Conservation (phyloP, 1,140 invertebrate genomes). For the Tribolium castaneum region DNA sequence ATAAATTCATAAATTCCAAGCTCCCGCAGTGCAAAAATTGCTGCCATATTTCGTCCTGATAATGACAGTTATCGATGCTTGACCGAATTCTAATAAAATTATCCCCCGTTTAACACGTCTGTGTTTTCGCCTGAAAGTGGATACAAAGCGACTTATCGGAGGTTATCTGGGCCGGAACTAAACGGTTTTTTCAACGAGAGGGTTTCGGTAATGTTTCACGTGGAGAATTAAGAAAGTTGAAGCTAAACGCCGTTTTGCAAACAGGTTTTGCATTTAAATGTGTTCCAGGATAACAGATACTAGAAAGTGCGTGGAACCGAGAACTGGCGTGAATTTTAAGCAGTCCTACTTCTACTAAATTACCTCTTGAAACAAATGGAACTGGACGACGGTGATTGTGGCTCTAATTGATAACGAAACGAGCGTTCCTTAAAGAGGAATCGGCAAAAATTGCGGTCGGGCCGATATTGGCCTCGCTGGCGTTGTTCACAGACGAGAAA, state of each 20-base stretch:
- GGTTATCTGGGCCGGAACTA: slow-evolving; percentile 27
- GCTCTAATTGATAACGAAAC: slow-evolving; percentile 27
- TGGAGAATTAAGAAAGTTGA: slow-evolving; percentile 48
- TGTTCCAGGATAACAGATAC: slow-evolving; percentile 42
- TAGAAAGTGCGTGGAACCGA: slow-evolving; percentile 40
- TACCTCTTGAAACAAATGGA: slow-evolving; percentile 27
- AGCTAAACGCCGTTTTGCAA: slow-evolving; percentile 41
- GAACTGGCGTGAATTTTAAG: slow-evolving; percentile 44
- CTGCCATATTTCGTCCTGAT: slow-evolving; percentile 6
- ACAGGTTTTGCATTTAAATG: slow-evolving; percentile 50
- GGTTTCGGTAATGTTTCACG: slow-evolving; percentile 32
- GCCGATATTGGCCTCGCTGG: neutral
- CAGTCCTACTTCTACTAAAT: slow-evolving; percentile 38
- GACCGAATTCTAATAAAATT: neutral
- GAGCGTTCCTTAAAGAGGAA: neutral
- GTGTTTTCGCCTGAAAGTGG: slow-evolving; percentile 23
- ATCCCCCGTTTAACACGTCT: neutral
- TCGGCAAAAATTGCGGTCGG: neutral
- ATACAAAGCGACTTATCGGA: slow-evolving; percentile 26
- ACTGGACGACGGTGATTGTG: slow-evolving; percentile 31
- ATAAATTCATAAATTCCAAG: slow-evolving; percentile 11
- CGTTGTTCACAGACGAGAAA: neutral
- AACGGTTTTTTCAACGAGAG: slow-evolving; percentile 33
- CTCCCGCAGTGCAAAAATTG: neutral
- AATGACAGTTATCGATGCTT: slow-evolving; percentile 17